phyloP scores from a whole-genome alignment of 2,113 vertebrate species.

The Turdus rufiventris region DNA sequence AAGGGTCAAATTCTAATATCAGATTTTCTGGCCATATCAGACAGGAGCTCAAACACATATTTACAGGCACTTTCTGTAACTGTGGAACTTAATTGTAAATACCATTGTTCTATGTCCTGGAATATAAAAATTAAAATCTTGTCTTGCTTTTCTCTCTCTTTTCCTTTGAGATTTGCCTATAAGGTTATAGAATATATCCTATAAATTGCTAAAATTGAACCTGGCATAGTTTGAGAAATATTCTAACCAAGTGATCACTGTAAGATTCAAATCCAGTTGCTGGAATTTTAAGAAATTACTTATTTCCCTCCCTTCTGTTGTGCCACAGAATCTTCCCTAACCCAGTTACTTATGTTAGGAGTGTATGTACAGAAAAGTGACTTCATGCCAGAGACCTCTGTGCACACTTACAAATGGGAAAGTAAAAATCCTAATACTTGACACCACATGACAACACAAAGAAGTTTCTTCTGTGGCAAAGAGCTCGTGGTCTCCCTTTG shows the following conservation, averaged over 20 bases:
- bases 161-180: not conserved
- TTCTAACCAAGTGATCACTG: not conserved
- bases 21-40: not conserved
- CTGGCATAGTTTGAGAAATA: not conserved
- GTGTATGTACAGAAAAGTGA: not conserved
- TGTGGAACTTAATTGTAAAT: not conserved
- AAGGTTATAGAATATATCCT: not conserved
- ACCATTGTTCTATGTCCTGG: not conserved
- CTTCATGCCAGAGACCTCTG: not conserved
- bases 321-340: not conserved
- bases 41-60: not conserved
- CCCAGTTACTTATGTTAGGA: not conserved
- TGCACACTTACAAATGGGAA: not conserved
- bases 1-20: not conserved
- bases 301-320: not conserved
- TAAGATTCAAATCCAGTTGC: not conserved
- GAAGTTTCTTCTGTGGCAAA: constrained; percentile 39
- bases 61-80: not conserved
- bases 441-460: constrained; percentile 7
- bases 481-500: constrained; percentile 7
- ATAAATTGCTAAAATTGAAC: not conserved
- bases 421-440: not conserved
- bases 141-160: not conserved
- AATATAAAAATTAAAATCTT: not conserved
- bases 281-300: not conserved